Evolutionary conservation across 2,888 invertebrate species (phyloP).

Genomic region (Hypomecis punctinalis): DNA sequence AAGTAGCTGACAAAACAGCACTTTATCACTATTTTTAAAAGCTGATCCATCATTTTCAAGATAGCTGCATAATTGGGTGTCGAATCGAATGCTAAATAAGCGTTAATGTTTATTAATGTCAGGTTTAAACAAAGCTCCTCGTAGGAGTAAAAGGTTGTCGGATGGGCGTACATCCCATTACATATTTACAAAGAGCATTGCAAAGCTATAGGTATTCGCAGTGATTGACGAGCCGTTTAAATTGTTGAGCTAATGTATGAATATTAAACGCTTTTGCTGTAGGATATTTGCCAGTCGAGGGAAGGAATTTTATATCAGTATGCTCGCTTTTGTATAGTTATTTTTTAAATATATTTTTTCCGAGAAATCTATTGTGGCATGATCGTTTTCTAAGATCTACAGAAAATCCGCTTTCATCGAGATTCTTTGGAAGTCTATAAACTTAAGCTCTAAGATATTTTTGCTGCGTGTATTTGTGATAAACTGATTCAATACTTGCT

Average conservation of each 20-base stretch:
- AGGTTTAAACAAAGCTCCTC: slow-evolving; percentile 34
- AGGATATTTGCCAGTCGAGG: slow-evolving; percentile 14
- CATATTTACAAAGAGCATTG: slow-evolving; percentile 28
- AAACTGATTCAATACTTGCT: too few species aligned
- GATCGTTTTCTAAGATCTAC: not conserved
- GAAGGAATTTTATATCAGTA: slow-evolving; percentile 5
- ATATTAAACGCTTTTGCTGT: slow-evolving; percentile 22
- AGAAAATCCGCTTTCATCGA: not conserved
- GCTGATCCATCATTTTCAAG: slow-evolving; percentile 2
- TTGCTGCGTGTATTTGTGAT: too few species aligned
- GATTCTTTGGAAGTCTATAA: too few species aligned
- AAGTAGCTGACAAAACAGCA: too few species aligned
- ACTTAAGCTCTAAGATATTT: too few species aligned
- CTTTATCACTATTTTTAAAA: not conserved
- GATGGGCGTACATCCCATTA: slow-evolving; percentile 37
- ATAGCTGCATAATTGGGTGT: not conserved
- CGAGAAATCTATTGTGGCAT: too few species aligned
- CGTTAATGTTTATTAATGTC: slow-evolving; percentile 25
- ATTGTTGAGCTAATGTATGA: slow-evolving; percentile 27
- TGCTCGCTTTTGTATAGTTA: slow-evolving; percentile 4
- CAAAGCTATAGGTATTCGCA: slow-evolving; percentile 24
- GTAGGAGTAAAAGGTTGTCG: slow-evolving; percentile 40
- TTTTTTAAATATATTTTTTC: too few species aligned
- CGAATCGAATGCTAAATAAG: slow-evolving; percentile 3
- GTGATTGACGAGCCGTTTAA: slow-evolving; percentile 32